These are phyloP conservation scores for Lithobates pipiens DNA, from an alignment of 2,797 vertebrate species.

Conservation along the genomic window DNA sequence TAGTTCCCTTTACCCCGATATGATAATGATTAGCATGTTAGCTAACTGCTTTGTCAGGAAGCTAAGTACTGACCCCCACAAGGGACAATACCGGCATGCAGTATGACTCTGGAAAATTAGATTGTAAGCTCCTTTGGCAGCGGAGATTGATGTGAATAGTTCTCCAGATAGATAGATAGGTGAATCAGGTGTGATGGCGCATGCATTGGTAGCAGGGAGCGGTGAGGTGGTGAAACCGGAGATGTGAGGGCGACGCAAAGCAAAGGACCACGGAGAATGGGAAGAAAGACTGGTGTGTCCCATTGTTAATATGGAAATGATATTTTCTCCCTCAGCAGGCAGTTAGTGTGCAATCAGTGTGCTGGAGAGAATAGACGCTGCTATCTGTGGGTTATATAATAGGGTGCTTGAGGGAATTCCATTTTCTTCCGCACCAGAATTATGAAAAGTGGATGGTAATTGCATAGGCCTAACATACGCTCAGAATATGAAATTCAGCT, in stretches of 20 bases:
- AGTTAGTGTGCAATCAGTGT: slow-evolving; percentile 45
- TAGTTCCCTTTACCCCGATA: too few relatives aligned
- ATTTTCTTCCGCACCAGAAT: slow-evolving; percentile 46
- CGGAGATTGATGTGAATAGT: too few relatives aligned
- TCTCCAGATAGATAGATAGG: too few relatives aligned
- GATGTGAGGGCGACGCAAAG: background rate
- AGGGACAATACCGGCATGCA: too few relatives aligned
- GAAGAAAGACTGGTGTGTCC: slow-evolving; percentile 12
- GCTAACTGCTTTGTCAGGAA: too few relatives aligned
- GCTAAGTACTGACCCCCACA: too few relatives aligned
- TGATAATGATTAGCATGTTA: too few relatives aligned
- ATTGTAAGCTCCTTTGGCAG: too few relatives aligned
- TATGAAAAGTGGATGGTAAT: slow-evolving; percentile 46
- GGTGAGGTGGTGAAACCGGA: background rate
- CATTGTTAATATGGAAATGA: slow-evolving; percentile 2
- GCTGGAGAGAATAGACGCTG: background rate
- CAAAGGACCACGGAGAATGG: background rate
- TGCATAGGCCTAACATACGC: slow-evolving; percentile 27
- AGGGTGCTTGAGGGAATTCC: slow-evolving; percentile 39
- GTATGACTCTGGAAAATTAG: too few relatives aligned
- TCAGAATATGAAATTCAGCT: slow-evolving; percentile 4
- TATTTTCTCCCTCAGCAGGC: slow-evolving; percentile 19
- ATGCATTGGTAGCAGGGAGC: background rate
- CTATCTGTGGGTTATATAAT: slow-evolving; percentile 62
- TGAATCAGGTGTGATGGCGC: background rate